Evolutionary conservation across 2,888 invertebrate genomes (phyloP).

Genomic region (Leptodirus hochenwartii): DNA sequence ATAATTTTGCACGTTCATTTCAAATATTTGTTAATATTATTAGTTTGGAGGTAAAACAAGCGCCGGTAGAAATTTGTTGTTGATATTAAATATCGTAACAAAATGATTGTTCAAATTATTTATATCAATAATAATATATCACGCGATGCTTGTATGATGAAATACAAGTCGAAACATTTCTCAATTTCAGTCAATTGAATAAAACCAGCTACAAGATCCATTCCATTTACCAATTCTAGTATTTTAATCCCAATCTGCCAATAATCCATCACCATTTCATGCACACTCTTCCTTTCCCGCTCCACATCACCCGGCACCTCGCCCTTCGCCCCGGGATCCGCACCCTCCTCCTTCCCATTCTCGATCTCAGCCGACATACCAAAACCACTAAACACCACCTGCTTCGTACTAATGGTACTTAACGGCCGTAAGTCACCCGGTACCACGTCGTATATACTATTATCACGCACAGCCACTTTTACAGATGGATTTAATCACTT

Average conservation of each 20-base stretch:
- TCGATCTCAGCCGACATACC: conserved; percentile 45
- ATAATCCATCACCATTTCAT: conserved; percentile 29
- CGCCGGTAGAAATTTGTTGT: too few species aligned
- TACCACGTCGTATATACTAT: conserved; percentile 1
- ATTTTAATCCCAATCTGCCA: conserved; percentile 41
- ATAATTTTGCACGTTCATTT: too few species aligned
- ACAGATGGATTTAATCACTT: not conserved
- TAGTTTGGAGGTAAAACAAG: too few species aligned
- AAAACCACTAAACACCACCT: conserved; percentile 29
- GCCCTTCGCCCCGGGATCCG: conserved; percentile 31
- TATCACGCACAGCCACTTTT: conserved; percentile 1
- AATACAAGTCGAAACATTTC: too few species aligned
- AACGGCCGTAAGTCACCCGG: not conserved
- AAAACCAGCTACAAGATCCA: too few species aligned
- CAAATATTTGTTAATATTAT: too few species aligned
- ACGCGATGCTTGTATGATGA: too few species aligned
- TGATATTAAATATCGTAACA: too few species aligned
- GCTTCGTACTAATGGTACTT: conserved; percentile 19
- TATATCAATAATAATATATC: too few species aligned
- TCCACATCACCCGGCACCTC: conserved; percentile 6
- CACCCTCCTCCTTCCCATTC: conserved; percentile 25
- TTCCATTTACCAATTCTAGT: conserved; percentile 42
- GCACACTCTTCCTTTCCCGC: conserved; percentile 16
- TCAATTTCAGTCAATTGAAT: too few species aligned
- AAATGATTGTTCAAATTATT: too few species aligned